These are phyloP conservation scores for Halocynthia aurantium DNA, from an alignment of 23 tunicate species.

Conservation along the genomic window DNA sequence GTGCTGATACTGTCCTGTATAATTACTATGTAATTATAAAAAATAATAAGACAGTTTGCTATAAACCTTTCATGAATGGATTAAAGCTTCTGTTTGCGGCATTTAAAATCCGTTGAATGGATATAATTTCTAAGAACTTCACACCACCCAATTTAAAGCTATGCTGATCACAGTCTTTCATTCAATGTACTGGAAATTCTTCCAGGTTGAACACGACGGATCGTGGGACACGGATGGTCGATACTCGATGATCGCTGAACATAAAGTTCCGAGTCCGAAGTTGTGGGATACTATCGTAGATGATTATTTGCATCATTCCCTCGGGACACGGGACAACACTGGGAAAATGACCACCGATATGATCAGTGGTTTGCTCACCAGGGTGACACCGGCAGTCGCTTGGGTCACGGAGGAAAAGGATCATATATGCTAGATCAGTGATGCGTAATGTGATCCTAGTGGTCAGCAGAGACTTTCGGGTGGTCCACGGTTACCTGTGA, in stretches of 20 bases:
- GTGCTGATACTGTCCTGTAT: no score
- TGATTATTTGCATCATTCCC: constrained; percentile 32
- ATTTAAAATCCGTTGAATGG: no score
- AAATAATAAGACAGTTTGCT: neutral
- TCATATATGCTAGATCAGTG: no score
- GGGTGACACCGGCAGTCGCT: constrained; percentile 72
- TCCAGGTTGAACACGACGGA: constrained; percentile 44
- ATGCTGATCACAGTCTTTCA: neutral
- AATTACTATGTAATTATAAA: no score
- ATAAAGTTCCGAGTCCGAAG: neutral
- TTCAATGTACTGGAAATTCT: neutral
- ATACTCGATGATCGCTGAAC: neutral
- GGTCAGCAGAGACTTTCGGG: no score
- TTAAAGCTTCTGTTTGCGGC: neutral
- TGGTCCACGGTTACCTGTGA: no score
- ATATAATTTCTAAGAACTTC: no score
- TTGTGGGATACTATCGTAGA: constrained; percentile 47
- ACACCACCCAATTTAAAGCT: neutral
- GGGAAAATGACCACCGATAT: constrained; percentile 55
- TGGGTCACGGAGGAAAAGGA: constrained; percentile 34
- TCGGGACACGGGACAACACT: constrained; percentile 37
- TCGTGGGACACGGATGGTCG: constrained; percentile 16
- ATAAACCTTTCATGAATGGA: neutral
- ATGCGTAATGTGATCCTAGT: no score
- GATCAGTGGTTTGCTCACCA: constrained; percentile 55